Evolutionary conservation across 2,113 vertebrate genomes (phyloP).

Genomic region (Amia ocellicauda): DNA sequence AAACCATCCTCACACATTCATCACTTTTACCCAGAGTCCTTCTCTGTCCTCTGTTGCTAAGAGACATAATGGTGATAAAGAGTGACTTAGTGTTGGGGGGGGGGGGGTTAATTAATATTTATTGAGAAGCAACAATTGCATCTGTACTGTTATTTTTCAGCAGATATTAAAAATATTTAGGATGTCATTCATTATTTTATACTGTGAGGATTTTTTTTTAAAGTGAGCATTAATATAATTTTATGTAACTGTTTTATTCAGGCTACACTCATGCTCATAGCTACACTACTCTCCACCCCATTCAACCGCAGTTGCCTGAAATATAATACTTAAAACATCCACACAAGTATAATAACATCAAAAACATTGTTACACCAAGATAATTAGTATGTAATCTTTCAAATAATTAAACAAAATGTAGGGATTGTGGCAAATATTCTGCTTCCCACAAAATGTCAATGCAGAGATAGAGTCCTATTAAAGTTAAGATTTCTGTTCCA

Average conservation of each 20-base stretch:
- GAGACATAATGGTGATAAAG: slow-evolving; percentile 27
- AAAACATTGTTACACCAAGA: too few relatives aligned
- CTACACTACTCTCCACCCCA: neutral
- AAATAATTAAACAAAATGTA: too few relatives aligned
- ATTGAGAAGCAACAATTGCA: slow-evolving; percentile 14
- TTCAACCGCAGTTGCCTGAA: neutral
- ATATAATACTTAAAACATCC: too few relatives aligned
- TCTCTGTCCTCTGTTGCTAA: slow-evolving; percentile 36
- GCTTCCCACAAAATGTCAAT: too few relatives aligned
- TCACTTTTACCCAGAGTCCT: slow-evolving; percentile 14
- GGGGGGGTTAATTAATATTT: slow-evolving; percentile 31
- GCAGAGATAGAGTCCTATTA: too few relatives aligned
- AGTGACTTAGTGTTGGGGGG: slow-evolving; percentile 24
- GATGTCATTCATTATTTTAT: neutral
- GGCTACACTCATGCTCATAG: neutral
- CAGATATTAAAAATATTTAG: neutral
- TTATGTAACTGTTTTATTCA: neutral
- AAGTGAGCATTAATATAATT: neutral
- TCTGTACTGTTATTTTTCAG: neutral
- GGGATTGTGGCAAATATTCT: too few relatives aligned
- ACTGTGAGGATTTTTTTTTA: neutral
- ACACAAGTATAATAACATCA: too few relatives aligned
- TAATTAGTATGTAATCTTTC: too few relatives aligned
- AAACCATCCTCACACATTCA: slow-evolving; percentile 18
- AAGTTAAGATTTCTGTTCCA: too few relatives aligned